These are phyloP conservation scores for Hippocampus mohnikei DNA, from an alignment of 2,113 vertebrate species.

Conservation along the genomic window DNA sequence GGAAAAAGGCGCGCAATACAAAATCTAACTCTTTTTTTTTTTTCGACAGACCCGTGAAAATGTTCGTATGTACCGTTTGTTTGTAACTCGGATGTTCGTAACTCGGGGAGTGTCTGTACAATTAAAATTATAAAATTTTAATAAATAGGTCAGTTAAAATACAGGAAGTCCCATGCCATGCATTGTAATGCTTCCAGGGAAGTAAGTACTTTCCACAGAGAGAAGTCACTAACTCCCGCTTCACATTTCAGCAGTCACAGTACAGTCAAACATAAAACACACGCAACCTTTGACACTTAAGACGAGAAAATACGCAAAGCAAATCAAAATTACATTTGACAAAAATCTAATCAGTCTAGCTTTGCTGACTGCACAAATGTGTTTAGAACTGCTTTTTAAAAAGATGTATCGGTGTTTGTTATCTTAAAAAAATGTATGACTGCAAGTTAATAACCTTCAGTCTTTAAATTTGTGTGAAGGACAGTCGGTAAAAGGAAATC, in stretches of 20 bases:
- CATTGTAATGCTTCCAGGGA: background rate
- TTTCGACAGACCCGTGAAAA: too few relatives aligned
- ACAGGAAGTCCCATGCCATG: background rate
- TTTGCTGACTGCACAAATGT: background rate
- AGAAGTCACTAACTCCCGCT: background rate
- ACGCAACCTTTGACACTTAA: background rate
- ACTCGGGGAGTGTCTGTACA: too few relatives aligned
- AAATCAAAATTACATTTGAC: background rate
- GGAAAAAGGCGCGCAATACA: too few relatives aligned
- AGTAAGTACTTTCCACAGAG: background rate
- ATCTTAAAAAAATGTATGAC: background rate
- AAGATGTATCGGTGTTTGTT: background rate
- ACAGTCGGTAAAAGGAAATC: background rate
- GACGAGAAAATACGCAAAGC: background rate
- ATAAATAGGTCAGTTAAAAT: background rate
- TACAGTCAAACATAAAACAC: background rate
- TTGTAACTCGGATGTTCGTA: too few relatives aligned
- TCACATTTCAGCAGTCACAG: background rate
- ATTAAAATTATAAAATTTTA: background rate
- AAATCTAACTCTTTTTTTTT: too few relatives aligned
- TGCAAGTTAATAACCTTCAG: background rate
- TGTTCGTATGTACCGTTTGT: too few relatives aligned
- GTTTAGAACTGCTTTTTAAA: background rate
- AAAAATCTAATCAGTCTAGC: background rate
- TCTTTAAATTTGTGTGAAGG: background rate